Evolutionary conservation across 1,140 invertebrate genomes (phyloP), one percentile per base, ranked within the genome.

Genomic region (Cydia amplana): DNA sequence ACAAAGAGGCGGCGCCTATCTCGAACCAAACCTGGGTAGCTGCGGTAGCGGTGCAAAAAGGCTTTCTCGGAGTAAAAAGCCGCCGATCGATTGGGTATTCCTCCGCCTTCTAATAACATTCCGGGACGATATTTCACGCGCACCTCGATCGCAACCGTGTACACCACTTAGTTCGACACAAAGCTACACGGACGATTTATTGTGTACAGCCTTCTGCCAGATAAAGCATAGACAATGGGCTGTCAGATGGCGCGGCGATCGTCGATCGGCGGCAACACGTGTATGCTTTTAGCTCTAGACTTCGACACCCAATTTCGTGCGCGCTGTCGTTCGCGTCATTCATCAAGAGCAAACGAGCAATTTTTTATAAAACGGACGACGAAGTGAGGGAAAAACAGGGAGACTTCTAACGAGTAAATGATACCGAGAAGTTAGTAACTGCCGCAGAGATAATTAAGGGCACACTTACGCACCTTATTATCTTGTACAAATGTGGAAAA

Each of bases 271-370:
- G 65, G 77, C 80, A 74, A 92, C 91, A 92, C 85, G 89, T 91
- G 88, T 91, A 90, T 91, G 91, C 91, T 92, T 92, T 92, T 91
- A 92, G 87, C 85, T 79, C 78, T 79, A 87, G 84, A 83, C 89
- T 88, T 90, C 85, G 87, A 91, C 87, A 90, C 85, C 87, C 88
- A 92, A 92, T 92, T 92, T 91, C 87, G 83, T 82, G 80, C 78
- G 74, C 72, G 78, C 83, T 79, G 82, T 83, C 82, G 78, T 76
- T 77, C 65, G 75, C 77, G 82, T 89, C 88, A 88, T 91, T 89
- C 87, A 89, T 91, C 89, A 91, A 85, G 82, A 76, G 82, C 85
- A 85, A 90, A 87, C 82, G 86, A 87, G 83, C 82, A 77, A 82
- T 86, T 89, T 92, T 91, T 90, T 89, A 87, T 85, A 82, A 64